A percentile compares a stretch with the other conserved stretches of the same genome.
Conservation (phyloP, 2,888 invertebrate genomes). For the Empis livida region DNA sequence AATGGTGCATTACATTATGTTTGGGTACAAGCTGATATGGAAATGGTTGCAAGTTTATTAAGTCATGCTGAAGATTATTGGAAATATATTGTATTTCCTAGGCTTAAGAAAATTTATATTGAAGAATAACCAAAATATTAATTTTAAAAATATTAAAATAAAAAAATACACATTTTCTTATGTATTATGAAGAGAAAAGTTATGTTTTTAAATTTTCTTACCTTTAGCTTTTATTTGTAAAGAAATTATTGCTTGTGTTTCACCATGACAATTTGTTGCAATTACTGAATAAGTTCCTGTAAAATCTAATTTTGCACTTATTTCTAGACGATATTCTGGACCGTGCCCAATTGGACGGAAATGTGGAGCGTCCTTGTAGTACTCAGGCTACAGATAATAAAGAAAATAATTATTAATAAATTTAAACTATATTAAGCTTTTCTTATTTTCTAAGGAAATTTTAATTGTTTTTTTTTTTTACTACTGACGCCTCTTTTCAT, state of each 20-base stretch:
- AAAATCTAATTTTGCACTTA: constrained; percentile 73
- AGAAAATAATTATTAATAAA: too few relatives aligned
- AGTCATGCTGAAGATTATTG: constrained; percentile 31
- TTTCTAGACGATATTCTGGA: constrained; percentile 70
- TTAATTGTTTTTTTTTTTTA: too few relatives aligned
- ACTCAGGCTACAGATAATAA: constrained; percentile 55
- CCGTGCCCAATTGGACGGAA: constrained; percentile 62
- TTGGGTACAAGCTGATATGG: constrained; percentile 33
- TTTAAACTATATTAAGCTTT: too few relatives aligned
- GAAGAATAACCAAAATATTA: constrained; percentile 11
- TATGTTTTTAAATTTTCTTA: constrained; percentile 25
- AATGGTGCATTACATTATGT: constrained; percentile 34
- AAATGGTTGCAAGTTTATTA: constrained; percentile 28
- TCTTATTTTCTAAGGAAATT: too few relatives aligned
- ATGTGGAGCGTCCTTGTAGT: constrained; percentile 73
- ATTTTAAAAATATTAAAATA: too few relatives aligned
- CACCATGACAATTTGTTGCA: constrained; percentile 70
- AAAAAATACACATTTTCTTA: too few relatives aligned
- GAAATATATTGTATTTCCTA: constrained; percentile 29
- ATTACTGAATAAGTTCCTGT: constrained; percentile 79
- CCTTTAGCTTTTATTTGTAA: constrained; percentile 76
- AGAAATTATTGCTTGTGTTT: constrained; percentile 75
- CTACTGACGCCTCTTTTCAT: too few relatives aligned
- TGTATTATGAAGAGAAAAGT: not conserved
- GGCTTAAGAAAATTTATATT: constrained; percentile 26